A percentile compares a stretch with the other conserved stretches of the same genome.
Conservation (phyloP, 2,888 invertebrate species). For the Patella pellucida region DNA sequence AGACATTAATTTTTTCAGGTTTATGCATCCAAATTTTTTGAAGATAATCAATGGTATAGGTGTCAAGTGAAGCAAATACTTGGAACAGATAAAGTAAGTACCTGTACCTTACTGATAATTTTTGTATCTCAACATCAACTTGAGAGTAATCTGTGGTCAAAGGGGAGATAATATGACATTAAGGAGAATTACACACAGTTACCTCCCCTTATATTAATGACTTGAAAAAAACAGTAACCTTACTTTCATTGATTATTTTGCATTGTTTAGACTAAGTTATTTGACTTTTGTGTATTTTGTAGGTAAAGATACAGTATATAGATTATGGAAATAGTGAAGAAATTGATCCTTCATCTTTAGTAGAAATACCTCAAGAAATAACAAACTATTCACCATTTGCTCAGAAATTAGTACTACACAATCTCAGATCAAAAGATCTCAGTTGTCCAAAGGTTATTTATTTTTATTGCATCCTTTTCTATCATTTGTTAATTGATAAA, state of each 20-base stretch:
- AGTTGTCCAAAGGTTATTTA: conserved; percentile 48
- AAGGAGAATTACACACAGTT: too few relatives aligned
- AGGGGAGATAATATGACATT: neutral
- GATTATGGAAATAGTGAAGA: conserved; percentile 66
- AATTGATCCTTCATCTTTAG: conserved; percentile 41
- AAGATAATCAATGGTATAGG: conserved; percentile 62
- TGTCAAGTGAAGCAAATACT: conserved; percentile 50
- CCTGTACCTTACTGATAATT: conserved; percentile 2
- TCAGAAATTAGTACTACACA: conserved; percentile 53
- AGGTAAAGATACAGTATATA: conserved; percentile 62
- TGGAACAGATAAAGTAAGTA: conserved; percentile 48
- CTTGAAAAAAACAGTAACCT: neutral
- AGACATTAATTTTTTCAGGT: conserved; percentile 40
- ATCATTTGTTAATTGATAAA: neutral
- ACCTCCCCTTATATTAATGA: neutral
- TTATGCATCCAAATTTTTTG: conserved; percentile 57
- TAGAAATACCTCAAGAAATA: conserved; percentile 55
- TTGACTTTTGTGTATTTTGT: conserved; percentile 22
- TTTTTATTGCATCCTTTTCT: neutral
- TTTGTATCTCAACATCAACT: neutral
- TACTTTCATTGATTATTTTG: neutral
- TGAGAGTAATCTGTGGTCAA: neutral
- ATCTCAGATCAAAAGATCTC: conserved; percentile 48
- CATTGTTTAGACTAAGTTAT: neutral
- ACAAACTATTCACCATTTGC: conserved; percentile 51